These are phyloP conservation scores for Calonectris borealis DNA, from an alignment of 2,113 vertebrate genomes.

Conservation along the genomic window DNA sequence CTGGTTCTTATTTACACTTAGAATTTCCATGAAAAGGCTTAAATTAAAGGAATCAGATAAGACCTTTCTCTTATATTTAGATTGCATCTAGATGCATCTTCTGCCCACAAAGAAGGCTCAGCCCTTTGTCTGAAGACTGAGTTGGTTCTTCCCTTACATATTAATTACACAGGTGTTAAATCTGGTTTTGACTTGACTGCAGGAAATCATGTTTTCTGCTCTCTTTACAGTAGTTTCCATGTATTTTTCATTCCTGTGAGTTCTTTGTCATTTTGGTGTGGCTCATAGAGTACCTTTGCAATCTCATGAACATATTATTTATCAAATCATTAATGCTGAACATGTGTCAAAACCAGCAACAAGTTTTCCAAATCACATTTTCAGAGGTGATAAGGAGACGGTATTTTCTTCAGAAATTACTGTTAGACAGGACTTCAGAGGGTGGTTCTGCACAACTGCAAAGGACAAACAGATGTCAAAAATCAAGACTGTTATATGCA, in stretches of 20 bases:
- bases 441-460: background rate
- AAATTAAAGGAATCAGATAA: background rate
- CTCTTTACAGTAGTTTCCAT: background rate
- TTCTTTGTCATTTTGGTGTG: background rate
- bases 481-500: background rate
- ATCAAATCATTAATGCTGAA: background rate
- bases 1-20: background rate
- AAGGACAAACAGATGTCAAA: slow-evolving; percentile 14
- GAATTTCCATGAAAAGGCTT: background rate
- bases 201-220: background rate
- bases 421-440: background rate
- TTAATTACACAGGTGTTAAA: background rate
- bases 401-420: background rate
- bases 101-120: background rate
- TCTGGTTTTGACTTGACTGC: background rate
- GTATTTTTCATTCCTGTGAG: background rate
- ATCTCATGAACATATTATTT: background rate
- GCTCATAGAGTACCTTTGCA: background rate
- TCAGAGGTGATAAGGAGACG: background rate
- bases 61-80: background rate
- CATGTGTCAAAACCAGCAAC: background rate
- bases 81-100: background rate
- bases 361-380: background rate
- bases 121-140: background rate
- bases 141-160: background rate